A percentile compares a stretch with the other conserved stretches of the same genome.
These are phyloP conservation scores for Thera britannica DNA, from an alignment of 2,888 invertebrate species.

Conservation along the genomic window DNA sequence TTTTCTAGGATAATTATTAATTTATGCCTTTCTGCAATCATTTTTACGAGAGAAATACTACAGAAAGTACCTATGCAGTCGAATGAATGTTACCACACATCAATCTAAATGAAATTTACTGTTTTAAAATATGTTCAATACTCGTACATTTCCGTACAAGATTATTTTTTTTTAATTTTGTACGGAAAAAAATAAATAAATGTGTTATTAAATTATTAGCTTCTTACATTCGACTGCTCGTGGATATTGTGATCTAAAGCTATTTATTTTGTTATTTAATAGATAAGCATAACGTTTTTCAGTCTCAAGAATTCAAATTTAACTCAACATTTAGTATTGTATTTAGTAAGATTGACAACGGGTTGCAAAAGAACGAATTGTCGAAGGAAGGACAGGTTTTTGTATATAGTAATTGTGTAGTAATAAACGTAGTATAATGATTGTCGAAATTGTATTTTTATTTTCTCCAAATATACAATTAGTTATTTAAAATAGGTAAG, in stretches of 20 bases:
- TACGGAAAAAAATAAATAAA: too few species aligned
- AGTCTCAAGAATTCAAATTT: conserved; percentile 44
- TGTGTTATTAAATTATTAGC: conserved; percentile 33
- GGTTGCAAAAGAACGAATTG: conserved; percentile 49
- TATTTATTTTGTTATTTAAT: conserved; percentile 76
- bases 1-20: conserved; percentile 60
- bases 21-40: conserved; percentile 77
- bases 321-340: conserved; percentile 43
- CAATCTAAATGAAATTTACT: conserved; percentile 35
- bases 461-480: conserved; percentile 15
- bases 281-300: conserved; percentile 61
- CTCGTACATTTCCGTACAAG: too few species aligned
- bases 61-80: conserved; percentile 65
- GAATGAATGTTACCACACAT: conserved; percentile 43
- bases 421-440: conserved; percentile 78
- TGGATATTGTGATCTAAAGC: conserved; percentile 66
- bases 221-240: conserved; percentile 51
- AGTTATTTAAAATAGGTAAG: conserved; percentile 47
- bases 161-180: too few species aligned
- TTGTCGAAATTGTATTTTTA: conserved; percentile 62
- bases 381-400: conserved; percentile 62
- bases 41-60: conserved; percentile 75
- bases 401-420: conserved; percentile 77
- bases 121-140: too few species aligned
- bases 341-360: conserved; percentile 47